Conservation (phyloP, 2,797 vertebrate genomes). For the Pempheris klunzingeri region DNA sequence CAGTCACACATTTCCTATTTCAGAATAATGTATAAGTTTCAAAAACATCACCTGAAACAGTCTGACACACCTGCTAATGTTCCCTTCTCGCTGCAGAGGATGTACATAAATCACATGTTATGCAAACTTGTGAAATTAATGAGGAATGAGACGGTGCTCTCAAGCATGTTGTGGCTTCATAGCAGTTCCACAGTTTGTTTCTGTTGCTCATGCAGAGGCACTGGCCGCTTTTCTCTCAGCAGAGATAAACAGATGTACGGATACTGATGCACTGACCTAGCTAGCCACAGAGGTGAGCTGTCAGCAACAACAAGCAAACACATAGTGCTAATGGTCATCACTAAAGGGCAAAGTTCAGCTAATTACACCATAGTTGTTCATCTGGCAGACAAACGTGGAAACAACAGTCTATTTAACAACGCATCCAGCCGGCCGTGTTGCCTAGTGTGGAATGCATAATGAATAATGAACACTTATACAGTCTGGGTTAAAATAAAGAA, state of each 20-base stretch:
- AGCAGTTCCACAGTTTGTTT: slow-evolving; percentile 38
- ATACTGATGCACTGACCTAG: slow-evolving; percentile 64
- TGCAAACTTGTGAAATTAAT: slow-evolving; percentile 54
- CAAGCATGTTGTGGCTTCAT: slow-evolving; percentile 37
- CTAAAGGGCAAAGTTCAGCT: slow-evolving; percentile 71
- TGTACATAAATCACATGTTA: slow-evolving; percentile 56
- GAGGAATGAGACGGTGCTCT: slow-evolving; percentile 30
- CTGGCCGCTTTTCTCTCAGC: slow-evolving; percentile 32
- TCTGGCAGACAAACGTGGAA: slow-evolving; percentile 68
- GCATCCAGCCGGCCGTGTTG: slow-evolving; percentile 26
- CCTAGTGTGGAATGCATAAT: slow-evolving; percentile 49
- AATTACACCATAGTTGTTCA: slow-evolving; percentile 70
- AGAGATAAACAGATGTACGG: slow-evolving; percentile 72
- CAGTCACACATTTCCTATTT: slow-evolving; percentile 47
- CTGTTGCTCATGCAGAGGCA: slow-evolving; percentile 55
- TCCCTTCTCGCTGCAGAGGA: slow-evolving; percentile 8
- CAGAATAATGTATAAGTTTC: slow-evolving; percentile 36
- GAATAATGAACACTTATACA: slow-evolving; percentile 33
- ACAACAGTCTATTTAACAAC: slow-evolving; percentile 58
- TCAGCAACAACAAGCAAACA: slow-evolving; percentile 73
- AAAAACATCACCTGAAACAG: slow-evolving; percentile 33
- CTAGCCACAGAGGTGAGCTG: slow-evolving; percentile 71
- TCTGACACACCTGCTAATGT: slow-evolving; percentile 35
- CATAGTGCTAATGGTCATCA: slow-evolving; percentile 59
- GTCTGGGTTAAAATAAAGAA: slow-evolving; percentile 1